Conservation (phyloP, 2,113 vertebrate species). For the Aleadryas rufinucha region DNA sequence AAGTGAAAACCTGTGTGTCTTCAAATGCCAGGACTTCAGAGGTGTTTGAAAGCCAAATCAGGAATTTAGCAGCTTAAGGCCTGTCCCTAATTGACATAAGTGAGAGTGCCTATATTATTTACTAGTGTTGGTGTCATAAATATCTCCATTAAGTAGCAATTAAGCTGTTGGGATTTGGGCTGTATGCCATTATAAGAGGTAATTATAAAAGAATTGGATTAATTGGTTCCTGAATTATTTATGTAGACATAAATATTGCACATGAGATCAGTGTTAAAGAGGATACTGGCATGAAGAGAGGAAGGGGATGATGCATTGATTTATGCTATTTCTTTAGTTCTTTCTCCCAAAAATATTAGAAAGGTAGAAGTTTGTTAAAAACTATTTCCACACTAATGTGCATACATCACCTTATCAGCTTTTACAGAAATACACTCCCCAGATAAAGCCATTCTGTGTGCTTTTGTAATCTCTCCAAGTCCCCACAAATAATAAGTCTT, state of each 20-base stretch:
- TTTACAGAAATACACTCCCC: slow-evolving; percentile 16
- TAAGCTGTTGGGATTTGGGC: slow-evolving; percentile 69
- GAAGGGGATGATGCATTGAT: slow-evolving; percentile 28
- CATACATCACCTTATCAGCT: background rate
- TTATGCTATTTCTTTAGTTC: slow-evolving; percentile 25
- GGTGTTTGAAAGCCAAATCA: background rate
- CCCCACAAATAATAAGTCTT: slow-evolving; percentile 64
- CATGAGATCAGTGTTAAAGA: slow-evolving; percentile 52
- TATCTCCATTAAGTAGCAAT: slow-evolving; percentile 71
- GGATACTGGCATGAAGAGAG: slow-evolving; percentile 13
- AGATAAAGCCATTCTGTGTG: slow-evolving; percentile 38
- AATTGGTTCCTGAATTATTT: slow-evolving; percentile 79
- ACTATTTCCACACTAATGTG: background rate
- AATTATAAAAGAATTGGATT: slow-evolving; percentile 78
- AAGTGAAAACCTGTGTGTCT: background rate
- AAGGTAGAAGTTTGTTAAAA: slow-evolving; percentile 41
- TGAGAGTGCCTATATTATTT: slow-evolving; percentile 34
- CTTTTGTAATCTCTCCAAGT: slow-evolving; percentile 66
- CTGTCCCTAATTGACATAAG: background rate
- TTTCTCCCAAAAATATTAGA: background rate
- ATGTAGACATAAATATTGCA: slow-evolving; percentile 72
- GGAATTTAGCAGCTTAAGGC: background rate
- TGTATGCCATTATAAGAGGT: slow-evolving; percentile 61
- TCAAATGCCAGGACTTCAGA: background rate
- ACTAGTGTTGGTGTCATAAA: slow-evolving; percentile 63